Percentiles rank a stretch among this genome's conserved stretches.
Conservation (phyloP, 2,113 vertebrate genomes). For the Lonchura striata region DNA sequence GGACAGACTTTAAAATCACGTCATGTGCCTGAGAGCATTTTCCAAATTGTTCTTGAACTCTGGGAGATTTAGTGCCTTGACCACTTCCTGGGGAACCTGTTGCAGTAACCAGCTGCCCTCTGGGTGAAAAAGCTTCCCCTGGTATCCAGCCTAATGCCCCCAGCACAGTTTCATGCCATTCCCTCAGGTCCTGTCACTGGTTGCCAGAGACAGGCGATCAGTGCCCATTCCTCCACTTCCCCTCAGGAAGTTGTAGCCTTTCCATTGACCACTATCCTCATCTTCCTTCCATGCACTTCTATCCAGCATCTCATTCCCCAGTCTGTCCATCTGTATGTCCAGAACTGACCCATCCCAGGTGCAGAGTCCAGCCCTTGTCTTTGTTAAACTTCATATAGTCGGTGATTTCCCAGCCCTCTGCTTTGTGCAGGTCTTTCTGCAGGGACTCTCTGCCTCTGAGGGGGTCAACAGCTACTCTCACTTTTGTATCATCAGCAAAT, state of each 20-base stretch:
- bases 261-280: not conserved
- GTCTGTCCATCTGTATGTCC: not conserved
- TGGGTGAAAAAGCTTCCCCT: not conserved
- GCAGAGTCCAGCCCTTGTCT: no score
- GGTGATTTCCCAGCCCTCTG: not conserved
- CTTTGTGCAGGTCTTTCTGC: not conserved
- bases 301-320: not conserved
- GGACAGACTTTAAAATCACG: not conserved
- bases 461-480: not conserved
- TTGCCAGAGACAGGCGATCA: not conserved
- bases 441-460: not conserved
- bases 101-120: not conserved
- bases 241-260: not conserved
- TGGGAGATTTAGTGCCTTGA: not conserved
- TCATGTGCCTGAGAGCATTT: not conserved
- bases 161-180: not conserved
- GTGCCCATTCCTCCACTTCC: not conserved
- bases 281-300: not conserved
- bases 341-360: not conserved
- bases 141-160: rapidly evolving
- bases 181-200: not conserved
- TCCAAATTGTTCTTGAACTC: not conserved
- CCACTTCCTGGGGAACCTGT: not conserved
- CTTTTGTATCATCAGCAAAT: not conserved
- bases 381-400: not conserved